A percentile compares a stretch with the other conserved stretches of the same genome.
phyloP scores from a whole-genome alignment of 2,797 vertebrate species.

The Chelon auratus region DNA sequence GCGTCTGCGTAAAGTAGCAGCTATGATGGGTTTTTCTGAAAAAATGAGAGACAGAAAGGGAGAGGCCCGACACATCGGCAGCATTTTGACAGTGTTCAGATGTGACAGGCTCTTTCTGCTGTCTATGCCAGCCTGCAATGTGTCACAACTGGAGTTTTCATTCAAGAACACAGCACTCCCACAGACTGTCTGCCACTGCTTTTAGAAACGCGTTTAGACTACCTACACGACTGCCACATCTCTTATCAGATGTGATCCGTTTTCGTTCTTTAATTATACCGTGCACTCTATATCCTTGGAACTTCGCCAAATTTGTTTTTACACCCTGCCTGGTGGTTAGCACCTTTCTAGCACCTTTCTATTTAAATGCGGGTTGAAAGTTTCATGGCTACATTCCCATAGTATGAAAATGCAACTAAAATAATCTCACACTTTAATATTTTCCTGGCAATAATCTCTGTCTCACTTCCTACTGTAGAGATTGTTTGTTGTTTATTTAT shows the following conservation, averaged over 20 bases:
- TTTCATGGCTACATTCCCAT: background rate
- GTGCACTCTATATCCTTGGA: background rate
- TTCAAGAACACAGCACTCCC: slow-evolving; percentile 23
- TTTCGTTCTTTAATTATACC: slow-evolving; percentile 19
- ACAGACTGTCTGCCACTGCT: slow-evolving; percentile 24
- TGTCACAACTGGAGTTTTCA: slow-evolving; percentile 43
- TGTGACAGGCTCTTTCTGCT: slow-evolving; percentile 38
- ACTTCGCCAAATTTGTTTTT: background rate
- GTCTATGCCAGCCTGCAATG: slow-evolving; percentile 15
- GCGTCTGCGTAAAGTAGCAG: slow-evolving; percentile 24
- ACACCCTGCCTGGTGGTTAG: background rate
- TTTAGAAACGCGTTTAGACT: background rate
- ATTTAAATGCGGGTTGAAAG: slow-evolving; percentile 1
- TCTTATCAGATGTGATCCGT: slow-evolving; percentile 6
- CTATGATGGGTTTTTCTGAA: slow-evolving; percentile 13
- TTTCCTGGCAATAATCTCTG: background rate
- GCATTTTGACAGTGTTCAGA: slow-evolving; percentile 25
- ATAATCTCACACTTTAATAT: background rate
- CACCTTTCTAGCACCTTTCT: background rate
- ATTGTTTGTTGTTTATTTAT: background rate
- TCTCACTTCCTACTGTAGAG: background rate
- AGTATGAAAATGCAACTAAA: background rate
- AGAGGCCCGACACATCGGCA: slow-evolving; percentile 31
- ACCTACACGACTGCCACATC: background rate
- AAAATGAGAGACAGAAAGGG: slow-evolving; percentile 3